Percentiles rank a stretch among this genome's conserved stretches.
phyloP scores from a whole-genome alignment of 2,888 invertebrate genomes.

The Eristalis arbustorum region DNA sequence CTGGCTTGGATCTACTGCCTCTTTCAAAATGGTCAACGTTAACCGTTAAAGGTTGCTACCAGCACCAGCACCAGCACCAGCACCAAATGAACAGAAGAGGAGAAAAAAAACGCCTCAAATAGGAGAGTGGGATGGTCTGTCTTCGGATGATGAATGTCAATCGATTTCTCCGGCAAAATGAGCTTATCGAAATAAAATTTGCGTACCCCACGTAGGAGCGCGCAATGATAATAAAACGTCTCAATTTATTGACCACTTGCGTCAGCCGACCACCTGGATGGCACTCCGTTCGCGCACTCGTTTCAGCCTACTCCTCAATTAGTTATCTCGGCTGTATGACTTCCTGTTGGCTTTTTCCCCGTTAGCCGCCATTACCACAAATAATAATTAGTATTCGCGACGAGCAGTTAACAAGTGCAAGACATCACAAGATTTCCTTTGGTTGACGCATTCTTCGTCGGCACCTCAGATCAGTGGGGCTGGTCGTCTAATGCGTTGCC shows the following conservation, averaged over 20 bases:
- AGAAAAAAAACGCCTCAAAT: slow-evolving; percentile 11
- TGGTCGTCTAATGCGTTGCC: slow-evolving; percentile 22
- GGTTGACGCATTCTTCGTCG: slow-evolving; percentile 17
- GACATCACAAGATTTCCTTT: slow-evolving; percentile 18
- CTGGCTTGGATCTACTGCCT: slow-evolving; percentile 38
- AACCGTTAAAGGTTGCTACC: slow-evolving; percentile 66
- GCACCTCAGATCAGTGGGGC: slow-evolving; percentile 11
- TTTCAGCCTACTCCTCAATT: slow-evolving; percentile 37
- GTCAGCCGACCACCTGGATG: not conserved
- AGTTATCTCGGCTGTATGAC: slow-evolving; percentile 34
- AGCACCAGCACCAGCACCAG: slow-evolving; percentile 43
- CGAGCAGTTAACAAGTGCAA: slow-evolving; percentile 60
- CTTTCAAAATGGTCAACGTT: slow-evolving; percentile 65
- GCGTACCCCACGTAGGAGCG: not conserved
- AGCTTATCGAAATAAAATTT: not conserved
- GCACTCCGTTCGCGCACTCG: not conserved
- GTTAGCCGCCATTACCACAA: slow-evolving; percentile 31
- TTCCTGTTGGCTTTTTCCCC: slow-evolving; percentile 36
- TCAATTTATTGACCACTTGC: not conserved
- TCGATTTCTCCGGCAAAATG: not conserved
- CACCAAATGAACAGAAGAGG: not conserved
- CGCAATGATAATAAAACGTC: not conserved
- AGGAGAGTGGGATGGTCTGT: no score
- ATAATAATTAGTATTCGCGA: slow-evolving; percentile 56
- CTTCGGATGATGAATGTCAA: not conserved